Conservation (phyloP, 2,888 invertebrate species). For the Spilosoma lubricipeda region DNA sequence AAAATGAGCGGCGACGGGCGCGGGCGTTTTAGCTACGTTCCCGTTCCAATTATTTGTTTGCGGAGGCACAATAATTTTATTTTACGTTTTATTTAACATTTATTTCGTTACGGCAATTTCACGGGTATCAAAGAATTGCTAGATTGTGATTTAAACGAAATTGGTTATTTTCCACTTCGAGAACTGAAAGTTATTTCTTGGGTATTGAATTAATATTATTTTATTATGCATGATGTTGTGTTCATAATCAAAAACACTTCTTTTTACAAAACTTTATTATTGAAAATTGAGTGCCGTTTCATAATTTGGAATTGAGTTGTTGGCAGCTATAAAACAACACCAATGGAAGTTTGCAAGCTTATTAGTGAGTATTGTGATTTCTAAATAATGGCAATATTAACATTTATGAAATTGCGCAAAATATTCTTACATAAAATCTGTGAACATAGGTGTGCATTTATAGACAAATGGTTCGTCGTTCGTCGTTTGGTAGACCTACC, state of each 20-base stretch:
- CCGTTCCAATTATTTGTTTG: constrained; percentile 86
- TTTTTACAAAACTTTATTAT: constrained; percentile 63
- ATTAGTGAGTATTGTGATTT: constrained; percentile 35
- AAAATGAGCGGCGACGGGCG: constrained; percentile 84
- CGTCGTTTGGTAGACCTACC: constrained; percentile 46
- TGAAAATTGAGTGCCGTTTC: constrained; percentile 59
- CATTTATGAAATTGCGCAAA: constrained; percentile 4
- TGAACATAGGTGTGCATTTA: background rate
- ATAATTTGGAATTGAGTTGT: constrained; percentile 59
- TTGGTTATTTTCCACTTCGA: constrained; percentile 85
- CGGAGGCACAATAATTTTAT: constrained; percentile 86
- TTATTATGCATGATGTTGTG: constrained; percentile 81
- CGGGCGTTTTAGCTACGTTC: constrained; percentile 75
- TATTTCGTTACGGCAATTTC: constrained; percentile 87
- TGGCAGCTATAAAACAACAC: constrained; percentile 46
- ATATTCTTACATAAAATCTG: background rate
- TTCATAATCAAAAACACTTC: constrained; percentile 65
- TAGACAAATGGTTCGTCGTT: constrained; percentile 22
- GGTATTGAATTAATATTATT: constrained; percentile 78
- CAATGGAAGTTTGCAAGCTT: constrained; percentile 41
- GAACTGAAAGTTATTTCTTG: constrained; percentile 71
- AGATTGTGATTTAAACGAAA: constrained; percentile 85
- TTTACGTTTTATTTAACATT: constrained; percentile 87
- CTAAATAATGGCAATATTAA: constrained; percentile 17
- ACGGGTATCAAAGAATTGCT: constrained; percentile 86